phyloP scores from a whole-genome alignment of 1,140 invertebrate species.

The Ptiloglossa arizonensis region DNA sequence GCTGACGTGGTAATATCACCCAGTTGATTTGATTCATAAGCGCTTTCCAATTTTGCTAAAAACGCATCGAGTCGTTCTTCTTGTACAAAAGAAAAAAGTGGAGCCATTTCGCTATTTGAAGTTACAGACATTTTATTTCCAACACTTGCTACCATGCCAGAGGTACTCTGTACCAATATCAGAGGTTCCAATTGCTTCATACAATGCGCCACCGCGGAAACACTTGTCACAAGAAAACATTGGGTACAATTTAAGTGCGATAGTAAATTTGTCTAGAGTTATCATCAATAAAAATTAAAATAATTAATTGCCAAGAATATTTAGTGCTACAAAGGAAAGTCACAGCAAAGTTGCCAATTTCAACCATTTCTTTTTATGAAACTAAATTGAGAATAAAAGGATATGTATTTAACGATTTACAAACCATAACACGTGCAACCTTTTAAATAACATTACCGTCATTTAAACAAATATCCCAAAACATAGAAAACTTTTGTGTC shows the following conservation, averaged over 20 bases:
- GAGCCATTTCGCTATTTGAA: conserved; percentile 55
- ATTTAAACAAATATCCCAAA: too few relatives aligned
- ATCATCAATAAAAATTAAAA: conserved; percentile 29
- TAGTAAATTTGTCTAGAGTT: conserved; percentile 35
- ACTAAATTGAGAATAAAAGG: neutral
- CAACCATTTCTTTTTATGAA: neutral
- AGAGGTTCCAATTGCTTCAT: conserved; percentile 81
- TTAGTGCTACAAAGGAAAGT: neutral
- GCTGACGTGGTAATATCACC: conserved; percentile 84
- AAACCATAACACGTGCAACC: too few relatives aligned
- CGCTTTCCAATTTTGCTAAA: conserved; percentile 78
- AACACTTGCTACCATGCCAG: conserved; percentile 54
- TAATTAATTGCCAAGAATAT: neutral
- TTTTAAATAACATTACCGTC: too few relatives aligned
- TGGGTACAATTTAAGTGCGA: conserved; percentile 33
- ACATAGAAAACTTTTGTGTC: too few relatives aligned
- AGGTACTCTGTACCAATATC: conserved; percentile 71
- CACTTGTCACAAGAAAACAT: conserved; percentile 65
- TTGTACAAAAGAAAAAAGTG: conserved; percentile 79
- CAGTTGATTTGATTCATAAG: conserved; percentile 79
- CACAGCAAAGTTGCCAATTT: neutral
- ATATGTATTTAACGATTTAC: too few relatives aligned
- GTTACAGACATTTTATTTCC: conserved; percentile 37
- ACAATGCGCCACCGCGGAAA: conserved; percentile 75
- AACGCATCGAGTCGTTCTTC: conserved; percentile 81